Base-by-base conservation (phyloP, 1,140 invertebrate species). In the Dendrolimus kikuchii region DNA sequence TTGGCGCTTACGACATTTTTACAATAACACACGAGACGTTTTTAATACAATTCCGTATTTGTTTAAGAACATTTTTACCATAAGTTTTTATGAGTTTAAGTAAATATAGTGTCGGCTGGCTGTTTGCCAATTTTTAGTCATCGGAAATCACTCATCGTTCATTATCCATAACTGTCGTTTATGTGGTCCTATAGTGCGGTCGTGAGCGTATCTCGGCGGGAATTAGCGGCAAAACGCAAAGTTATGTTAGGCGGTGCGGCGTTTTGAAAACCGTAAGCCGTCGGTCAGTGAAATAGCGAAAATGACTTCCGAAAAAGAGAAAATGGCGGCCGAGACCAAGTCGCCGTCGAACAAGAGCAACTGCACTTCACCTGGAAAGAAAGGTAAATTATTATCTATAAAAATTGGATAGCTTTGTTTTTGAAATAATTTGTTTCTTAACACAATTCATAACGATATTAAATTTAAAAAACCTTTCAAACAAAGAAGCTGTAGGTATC, bases 341-440 rank as follows among this genome's bases (percentile, higher is more conserved):
- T 84, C 82, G 39, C 81, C 82, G 39, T 83, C 82, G 38, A 84
- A 82, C 64, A 86, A 75, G 71, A 82, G 77, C 59, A 86, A 86
- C 68, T 84, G 82, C 64, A 77, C 81, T 23, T 86, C 82, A 53
- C 82, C 82, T n/a, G 82, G 80, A 53, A 86, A 86, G 57, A 86
- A 86, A 86, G 82, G 82, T 86, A 79, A 63, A 51, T 46, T 40
- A 6, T 41, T 2, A 23, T 23, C 23, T 23, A 23, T 23, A 23
- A 23, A 23, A 23, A 23, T 23, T 23, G 1, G 23, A 23, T 23
- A 23, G 23, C 23, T 23, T 23, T 23, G 3, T 23, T 23, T 23
- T 23, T 23, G 23, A 23, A 23, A 23, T 23, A 23, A 23, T 23
- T 23, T 23, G 23, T 23, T 23, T 1, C 3, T 23, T 23, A 2